These are phyloP conservation scores for Vulpes vulpes DNA, from an alignment of 2,113 vertebrate genomes.

Conservation along the genomic window DNA sequence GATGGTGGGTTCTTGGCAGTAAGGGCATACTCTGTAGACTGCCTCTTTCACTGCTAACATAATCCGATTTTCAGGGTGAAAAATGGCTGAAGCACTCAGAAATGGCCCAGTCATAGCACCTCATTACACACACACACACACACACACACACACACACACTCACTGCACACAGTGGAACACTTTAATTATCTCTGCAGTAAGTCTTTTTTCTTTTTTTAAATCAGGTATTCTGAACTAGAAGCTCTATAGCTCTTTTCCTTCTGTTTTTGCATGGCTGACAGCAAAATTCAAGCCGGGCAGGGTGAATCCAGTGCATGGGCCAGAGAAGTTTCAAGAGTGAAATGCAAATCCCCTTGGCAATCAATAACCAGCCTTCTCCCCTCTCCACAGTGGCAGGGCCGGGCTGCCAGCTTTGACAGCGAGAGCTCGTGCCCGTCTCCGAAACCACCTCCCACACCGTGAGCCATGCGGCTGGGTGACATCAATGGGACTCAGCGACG, in stretches of 20 bases:
- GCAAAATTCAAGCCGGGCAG: slow-evolving; percentile 40
- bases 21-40: slow-evolving; percentile 50
- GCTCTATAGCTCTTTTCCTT: slow-evolving; percentile 60
- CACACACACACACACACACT: neutral
- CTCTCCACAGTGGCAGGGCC: slow-evolving; percentile 95
- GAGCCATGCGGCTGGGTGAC: slow-evolving; percentile 73
- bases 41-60: slow-evolving; percentile 54
- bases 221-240: slow-evolving; percentile 53
- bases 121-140: neutral
- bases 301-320: neutral
- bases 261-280: slow-evolving; percentile 77
- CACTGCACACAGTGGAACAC: slow-evolving; percentile 3
- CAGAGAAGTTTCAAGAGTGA: neutral
- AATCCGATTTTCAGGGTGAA: slow-evolving; percentile 82
- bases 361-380: slow-evolving; percentile 18
- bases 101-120: slow-evolving; percentile 29
- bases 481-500: slow-evolving; percentile 71
- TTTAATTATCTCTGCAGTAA: slow-evolving; percentile 47
- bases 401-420: slow-evolving; percentile 97
- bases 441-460: slow-evolving; percentile 94
- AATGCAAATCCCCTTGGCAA: neutral
- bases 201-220: slow-evolving; percentile 10
- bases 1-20: slow-evolving; percentile 65
- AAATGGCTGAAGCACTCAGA: slow-evolving; percentile 74
- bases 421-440: slow-evolving; percentile 97